These are phyloP conservation scores for Rhinichthys klamathensis DNA, from an alignment of 2,113 vertebrate genomes.

Conservation along the genomic window DNA sequence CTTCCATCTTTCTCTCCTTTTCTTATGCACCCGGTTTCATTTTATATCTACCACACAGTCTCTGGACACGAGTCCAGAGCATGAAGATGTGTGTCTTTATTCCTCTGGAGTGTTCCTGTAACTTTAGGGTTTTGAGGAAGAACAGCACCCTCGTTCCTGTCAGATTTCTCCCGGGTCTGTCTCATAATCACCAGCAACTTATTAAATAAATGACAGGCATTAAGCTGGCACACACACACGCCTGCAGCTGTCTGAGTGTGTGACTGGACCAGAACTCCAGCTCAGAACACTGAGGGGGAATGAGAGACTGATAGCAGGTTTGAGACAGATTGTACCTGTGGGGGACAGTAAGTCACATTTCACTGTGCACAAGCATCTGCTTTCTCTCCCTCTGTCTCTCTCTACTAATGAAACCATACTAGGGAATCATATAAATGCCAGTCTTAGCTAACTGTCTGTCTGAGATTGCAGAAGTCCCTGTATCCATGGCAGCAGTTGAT, in stretches of 20 bases:
- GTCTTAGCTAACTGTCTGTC: conserved; percentile 26
- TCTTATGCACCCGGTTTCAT: not conserved
- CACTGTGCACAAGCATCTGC: conserved; percentile 16
- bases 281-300: conserved; percentile 21
- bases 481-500: conserved; percentile 31
- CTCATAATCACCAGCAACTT: conserved; percentile 28
- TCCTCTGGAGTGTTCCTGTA: not conserved
- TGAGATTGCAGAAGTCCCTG: conserved; percentile 29
- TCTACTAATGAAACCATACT: conserved; percentile 30
- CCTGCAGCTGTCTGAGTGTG: conserved; percentile 29
- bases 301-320: conserved; percentile 20
- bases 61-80: not conserved
- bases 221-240: conserved; percentile 27
- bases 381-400: not conserved
- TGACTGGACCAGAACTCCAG: conserved; percentile 13
- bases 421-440: not conserved
- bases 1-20: too few relatives aligned
- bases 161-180: conserved; percentile 12
- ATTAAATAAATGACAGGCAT: conserved; percentile 44
- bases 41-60: not conserved
- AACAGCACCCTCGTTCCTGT: conserved; percentile 4
- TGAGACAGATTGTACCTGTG: conserved; percentile 41
- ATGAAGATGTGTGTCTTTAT: conserved; percentile 8
- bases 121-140: conserved; percentile 15
- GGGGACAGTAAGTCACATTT: conserved; percentile 24